A percentile compares a stretch with the other conserved stretches of the same genome.
These are phyloP conservation scores for Colletes latitarsis DNA, from an alignment of 1,140 invertebrate species.

Conservation along the genomic window DNA sequence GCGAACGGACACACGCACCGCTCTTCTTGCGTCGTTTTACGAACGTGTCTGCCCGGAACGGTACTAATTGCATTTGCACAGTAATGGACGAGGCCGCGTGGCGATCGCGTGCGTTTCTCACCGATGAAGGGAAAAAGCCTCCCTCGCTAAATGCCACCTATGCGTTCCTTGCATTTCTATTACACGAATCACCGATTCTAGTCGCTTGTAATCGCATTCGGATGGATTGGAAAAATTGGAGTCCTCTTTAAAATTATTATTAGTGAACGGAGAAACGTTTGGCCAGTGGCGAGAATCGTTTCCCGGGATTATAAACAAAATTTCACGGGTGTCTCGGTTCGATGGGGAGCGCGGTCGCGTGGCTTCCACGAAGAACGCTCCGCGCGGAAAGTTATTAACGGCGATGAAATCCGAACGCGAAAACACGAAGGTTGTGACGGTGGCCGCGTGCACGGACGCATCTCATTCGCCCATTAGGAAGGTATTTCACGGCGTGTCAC, in stretches of 20 bases:
- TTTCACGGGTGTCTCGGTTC: neutral
- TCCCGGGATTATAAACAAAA: neutral
- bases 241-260: too few relatives aligned
- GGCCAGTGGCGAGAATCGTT: neutral
- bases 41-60: constrained; percentile 64
- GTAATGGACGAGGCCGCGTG: constrained; percentile 71
- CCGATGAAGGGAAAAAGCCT: constrained; percentile 28
- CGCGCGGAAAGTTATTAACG: constrained; percentile 40
- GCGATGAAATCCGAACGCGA: constrained; percentile 34
- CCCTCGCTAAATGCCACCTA: constrained; percentile 16
- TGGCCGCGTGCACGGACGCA: constrained; percentile 74
- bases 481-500: constrained; percentile 79
- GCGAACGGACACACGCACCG: constrained; percentile 57
- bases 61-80: constrained; percentile 78
- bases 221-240: too few relatives aligned
- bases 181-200: neutral
- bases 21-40: constrained; percentile 62
- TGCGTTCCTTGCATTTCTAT: constrained; percentile 37
- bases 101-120: constrained; percentile 50
- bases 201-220: too few relatives aligned
- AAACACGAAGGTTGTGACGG: constrained; percentile 48
- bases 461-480: constrained; percentile 76
- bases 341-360: neutral
- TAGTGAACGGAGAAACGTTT: neutral
- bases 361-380: constrained; percentile 13